These are phyloP conservation scores for Perizoma affinitatum DNA, from an alignment of 2,888 invertebrate genomes.

Conservation along the genomic window DNA sequence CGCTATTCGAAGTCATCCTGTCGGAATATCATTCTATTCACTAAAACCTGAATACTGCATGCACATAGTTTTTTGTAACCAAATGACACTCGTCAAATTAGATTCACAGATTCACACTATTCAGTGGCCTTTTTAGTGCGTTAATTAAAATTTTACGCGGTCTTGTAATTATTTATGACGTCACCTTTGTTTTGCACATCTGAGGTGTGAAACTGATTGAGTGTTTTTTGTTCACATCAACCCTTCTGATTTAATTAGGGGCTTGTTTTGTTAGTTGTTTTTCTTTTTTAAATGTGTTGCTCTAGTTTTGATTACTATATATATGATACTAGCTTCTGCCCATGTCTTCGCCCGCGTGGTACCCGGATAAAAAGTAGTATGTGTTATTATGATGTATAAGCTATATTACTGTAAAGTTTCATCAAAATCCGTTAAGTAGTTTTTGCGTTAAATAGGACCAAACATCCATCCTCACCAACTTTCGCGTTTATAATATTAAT, in stretches of 20 bases:
- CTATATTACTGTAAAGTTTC: no score
- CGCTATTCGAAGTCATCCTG: conserved; percentile 60
- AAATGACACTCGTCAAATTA: conserved; percentile 75
- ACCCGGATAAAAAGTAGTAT: no score
- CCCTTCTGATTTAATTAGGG: conserved; percentile 67
- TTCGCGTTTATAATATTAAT: no score
- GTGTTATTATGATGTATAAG: no score
- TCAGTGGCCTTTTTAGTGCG: conserved; percentile 66
- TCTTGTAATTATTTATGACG: conserved; percentile 55
- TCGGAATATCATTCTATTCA: conserved; percentile 67
- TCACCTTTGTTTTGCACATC: conserved; percentile 77
- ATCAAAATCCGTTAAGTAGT: no score
- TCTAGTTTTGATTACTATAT: no score
- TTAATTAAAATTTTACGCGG: conserved; percentile 81
- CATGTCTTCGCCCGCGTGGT: no score
- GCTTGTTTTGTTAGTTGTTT: conserved; percentile 42
- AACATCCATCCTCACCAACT: no score
- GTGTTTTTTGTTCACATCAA: conserved; percentile 58
- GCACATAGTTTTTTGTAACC: conserved; percentile 55
- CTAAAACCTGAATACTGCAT: conserved; percentile 52
- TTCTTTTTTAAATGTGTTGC: conserved; percentile 14
- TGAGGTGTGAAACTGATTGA: conserved; percentile 74
- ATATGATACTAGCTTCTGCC: no score
- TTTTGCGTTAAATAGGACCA: no score
- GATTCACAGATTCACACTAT: conserved; percentile 52